Evolutionary conservation across 2,113 vertebrate genomes (phyloP).

Genomic region (Butorides virescens): DNA sequence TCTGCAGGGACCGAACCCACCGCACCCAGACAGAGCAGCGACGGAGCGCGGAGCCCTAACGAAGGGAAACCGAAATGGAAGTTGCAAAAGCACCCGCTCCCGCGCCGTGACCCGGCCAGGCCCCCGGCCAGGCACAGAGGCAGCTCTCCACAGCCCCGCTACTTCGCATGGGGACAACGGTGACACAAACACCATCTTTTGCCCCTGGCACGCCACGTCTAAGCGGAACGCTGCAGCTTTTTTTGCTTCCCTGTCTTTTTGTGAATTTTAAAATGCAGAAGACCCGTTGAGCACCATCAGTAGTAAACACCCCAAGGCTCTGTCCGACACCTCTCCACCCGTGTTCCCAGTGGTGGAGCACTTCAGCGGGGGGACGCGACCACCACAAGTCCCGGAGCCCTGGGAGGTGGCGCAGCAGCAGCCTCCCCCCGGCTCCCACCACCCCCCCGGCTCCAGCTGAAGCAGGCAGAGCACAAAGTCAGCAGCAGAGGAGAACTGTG

Average conservation of each 20-base stretch:
- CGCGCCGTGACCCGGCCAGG: neutral
- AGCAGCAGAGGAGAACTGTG: neutral
- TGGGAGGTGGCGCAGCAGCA: accelerated
- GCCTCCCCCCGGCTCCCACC: neutral
- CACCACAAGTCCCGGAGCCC: neutral
- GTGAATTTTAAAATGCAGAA: neutral
- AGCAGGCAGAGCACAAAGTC: neutral
- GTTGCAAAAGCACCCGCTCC: neutral
- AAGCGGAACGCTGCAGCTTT: neutral
- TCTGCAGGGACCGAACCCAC: neutral
- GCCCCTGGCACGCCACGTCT: accelerated
- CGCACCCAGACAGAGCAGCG: neutral
- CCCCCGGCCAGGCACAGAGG: neutral
- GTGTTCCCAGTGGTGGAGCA: accelerated
- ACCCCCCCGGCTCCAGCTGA: neutral
- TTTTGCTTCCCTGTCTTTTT: neutral
- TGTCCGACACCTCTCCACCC: neutral
- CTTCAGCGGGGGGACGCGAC: accelerated
- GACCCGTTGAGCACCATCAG: neutral
- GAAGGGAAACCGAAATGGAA: neutral
- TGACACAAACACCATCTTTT: neutral
- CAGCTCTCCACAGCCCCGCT: neutral
- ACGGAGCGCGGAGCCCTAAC: neutral
- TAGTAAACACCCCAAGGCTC: neutral
- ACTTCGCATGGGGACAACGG: neutral